Evolutionary conservation across 2,113 vertebrate genomes (phyloP).

Genomic region (Suricata suricatta): DNA sequence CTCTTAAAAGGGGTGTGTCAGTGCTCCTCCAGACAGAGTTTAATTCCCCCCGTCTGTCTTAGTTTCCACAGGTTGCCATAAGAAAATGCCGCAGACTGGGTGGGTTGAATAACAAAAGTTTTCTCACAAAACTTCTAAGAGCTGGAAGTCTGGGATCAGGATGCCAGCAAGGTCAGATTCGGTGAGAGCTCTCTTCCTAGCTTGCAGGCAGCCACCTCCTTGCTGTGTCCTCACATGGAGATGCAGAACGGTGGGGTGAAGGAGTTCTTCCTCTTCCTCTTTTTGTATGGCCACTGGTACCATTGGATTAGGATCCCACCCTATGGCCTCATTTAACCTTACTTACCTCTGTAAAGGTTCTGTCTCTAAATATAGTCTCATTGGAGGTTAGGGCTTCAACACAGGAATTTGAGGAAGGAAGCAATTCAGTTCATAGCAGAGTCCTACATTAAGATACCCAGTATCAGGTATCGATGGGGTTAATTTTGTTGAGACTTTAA

Average conservation of each 20-base stretch:
- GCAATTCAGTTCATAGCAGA: neutral
- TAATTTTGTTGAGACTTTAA: slow-evolving; percentile 21
- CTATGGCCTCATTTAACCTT: neutral
- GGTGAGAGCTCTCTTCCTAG: neutral
- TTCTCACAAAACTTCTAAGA: neutral
- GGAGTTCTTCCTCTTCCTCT: neutral
- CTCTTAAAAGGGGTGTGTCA: neutral
- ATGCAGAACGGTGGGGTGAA: neutral
- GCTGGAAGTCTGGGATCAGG: neutral
- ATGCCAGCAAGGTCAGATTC: neutral
- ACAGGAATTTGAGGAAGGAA: neutral
- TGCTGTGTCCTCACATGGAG: neutral
- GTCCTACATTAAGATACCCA: neutral
- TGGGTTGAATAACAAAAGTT: neutral
- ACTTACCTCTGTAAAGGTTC: neutral
- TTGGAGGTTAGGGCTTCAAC: neutral
- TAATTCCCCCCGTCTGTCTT: neutral
- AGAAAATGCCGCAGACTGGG: neutral
- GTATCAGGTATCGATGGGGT: neutral
- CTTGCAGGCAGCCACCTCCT: neutral
- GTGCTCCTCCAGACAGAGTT: neutral
- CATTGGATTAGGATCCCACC: neutral
- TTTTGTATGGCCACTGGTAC: neutral
- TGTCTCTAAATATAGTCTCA: neutral
- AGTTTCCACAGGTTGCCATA: neutral